Evolutionary conservation across 2,113 vertebrate genomes (phyloP), one percentile per base, ranked within the genome.

Genomic region (Charadrius vociferus): DNA sequence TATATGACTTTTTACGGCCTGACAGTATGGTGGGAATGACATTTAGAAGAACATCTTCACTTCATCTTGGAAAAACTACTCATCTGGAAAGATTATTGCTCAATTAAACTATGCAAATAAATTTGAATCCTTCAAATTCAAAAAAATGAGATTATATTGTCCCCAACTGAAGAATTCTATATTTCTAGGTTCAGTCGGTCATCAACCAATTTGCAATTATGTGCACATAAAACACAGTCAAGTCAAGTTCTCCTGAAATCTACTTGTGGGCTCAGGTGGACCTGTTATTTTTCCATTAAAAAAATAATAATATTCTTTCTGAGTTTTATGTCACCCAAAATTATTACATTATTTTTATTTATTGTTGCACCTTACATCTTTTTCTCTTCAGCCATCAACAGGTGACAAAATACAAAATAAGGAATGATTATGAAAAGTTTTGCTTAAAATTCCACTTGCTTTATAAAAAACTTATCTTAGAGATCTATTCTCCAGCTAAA

Each of bases 401-500:
- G 19, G 30, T 66, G 79, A 56, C 34, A 81, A 95, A 88, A 45
- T 24, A 41, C 22, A 85, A 73, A 82, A 73, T 62, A 55, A 77
- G 47, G 39, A 83, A 56, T 81, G 4, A 36, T 27, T 65, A 56
- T 81, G 73, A 56, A 81, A 95, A 85, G 14, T 83, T 93, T 93
- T 53, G 14, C 34, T 93, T 88, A 43, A 84, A 89, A 85, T 67
- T 89, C 14, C 10, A 77, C 55, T 93, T 95, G 59, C 24, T 83
- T 68, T 92, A 56, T 82, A 84, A 88, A 96, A 45, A 56, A 49
- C 66, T 62, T 93, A 78, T 37, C 37, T 94, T 90, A 73, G 80
- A 80, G 70, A 88, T 85, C 24, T 67, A 41, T 95, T 90, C 90
- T 91, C 23, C 83, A 89, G 39, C 13, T 94, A 81, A 96, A 78